Evolutionary conservation across 2,888 invertebrate genomes (phyloP).

Genomic region (Atethmia centrago): DNA sequence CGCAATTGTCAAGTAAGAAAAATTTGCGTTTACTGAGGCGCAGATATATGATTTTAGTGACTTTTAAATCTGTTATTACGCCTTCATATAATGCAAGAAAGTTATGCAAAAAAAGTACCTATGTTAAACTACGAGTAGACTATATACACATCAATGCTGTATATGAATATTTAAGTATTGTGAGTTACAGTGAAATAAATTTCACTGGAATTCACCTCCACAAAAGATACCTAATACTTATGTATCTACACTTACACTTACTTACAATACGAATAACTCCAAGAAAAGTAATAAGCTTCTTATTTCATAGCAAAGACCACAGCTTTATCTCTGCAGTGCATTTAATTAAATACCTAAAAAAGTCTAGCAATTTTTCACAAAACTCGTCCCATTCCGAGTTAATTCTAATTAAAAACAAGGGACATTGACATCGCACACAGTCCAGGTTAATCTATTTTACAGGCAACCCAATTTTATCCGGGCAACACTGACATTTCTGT

Average conservation of each 20-base stretch:
- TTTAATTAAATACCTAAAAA: conserved; percentile 17
- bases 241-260: background rate
- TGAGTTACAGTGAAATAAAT: too few species aligned
- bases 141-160: too few species aligned
- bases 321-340: background rate
- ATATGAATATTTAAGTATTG: too few species aligned
- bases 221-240: background rate
- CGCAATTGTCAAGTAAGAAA: too few species aligned
- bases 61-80: too few species aligned
- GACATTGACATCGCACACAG: conserved; percentile 39
- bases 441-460: conserved; percentile 55
- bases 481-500: conserved; percentile 32
- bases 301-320: background rate
- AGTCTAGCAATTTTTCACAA: background rate
- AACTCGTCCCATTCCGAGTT: conserved; percentile 33
- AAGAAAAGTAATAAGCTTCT: background rate
- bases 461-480: conserved; percentile 38
- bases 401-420: conserved; percentile 59
- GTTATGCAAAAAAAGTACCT: too few species aligned
- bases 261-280: too few species aligned
- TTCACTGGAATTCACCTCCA: background rate
- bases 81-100: too few species aligned
- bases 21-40: too few species aligned
- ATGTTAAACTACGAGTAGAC: too few species aligned
- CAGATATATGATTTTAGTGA: too few species aligned